Conservation (phyloP, 1,140 invertebrate genomes). For the Mizuhopecten yessoensis region DNA sequence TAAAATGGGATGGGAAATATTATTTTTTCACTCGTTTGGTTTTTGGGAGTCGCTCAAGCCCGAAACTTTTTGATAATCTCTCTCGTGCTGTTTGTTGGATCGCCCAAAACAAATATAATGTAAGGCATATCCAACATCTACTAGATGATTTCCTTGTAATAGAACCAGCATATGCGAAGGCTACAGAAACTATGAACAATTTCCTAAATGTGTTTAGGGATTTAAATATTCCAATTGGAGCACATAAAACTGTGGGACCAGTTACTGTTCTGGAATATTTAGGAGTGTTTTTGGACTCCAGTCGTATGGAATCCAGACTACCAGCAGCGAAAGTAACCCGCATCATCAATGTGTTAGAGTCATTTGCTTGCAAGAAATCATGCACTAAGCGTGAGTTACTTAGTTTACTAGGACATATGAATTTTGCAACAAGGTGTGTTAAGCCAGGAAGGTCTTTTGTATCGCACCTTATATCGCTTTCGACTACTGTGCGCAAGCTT, state of each 20-base stretch:
- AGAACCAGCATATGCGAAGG: background rate
- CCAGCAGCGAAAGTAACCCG: background rate
- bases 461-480: conserved; percentile 50
- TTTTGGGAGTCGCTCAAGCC: conserved; percentile 49
- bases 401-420: conserved; percentile 37
- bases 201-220: background rate
- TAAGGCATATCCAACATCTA: background rate
- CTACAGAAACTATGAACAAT: conserved; percentile 25
- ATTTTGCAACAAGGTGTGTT: background rate
- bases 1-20: conserved; percentile 1
- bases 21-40: conserved; percentile 49
- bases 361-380: background rate
- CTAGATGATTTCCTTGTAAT: conserved; percentile 51
- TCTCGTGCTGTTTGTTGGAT: conserved; percentile 46
- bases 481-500: conserved; percentile 16
- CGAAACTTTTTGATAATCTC: conserved; percentile 52
- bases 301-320: background rate
- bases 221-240: background rate
- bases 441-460: conserved; percentile 16
- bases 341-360: background rate
- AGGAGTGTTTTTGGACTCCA: background rate
- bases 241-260: background rate
- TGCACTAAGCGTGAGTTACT: conserved; percentile 41
- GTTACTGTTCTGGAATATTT: conserved; percentile 16
- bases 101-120: background rate